Percentiles rank a stretch among this genome's conserved stretches.
phyloP scores from a whole-genome alignment of 2,888 invertebrate genomes.

The Cylloceria caligata region DNA sequence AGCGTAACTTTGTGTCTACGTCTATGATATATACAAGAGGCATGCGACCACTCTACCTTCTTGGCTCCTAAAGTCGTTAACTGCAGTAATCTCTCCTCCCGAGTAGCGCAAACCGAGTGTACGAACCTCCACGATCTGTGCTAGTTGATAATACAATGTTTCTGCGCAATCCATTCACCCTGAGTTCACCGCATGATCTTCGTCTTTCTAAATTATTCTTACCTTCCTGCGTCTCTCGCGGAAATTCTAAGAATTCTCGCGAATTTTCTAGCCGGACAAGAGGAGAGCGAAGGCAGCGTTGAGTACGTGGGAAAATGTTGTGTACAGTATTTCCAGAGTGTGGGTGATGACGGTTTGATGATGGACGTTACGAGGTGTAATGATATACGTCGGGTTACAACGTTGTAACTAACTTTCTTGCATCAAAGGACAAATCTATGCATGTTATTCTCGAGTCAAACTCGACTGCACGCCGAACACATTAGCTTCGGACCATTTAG shows the following conservation, averaged over 20 bases:
- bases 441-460: constrained; percentile 27
- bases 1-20: not conserved
- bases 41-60: constrained; percentile 35
- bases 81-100: constrained; percentile 48
- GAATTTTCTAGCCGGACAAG: not conserved
- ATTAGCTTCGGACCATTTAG: constrained; percentile 58
- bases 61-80: constrained; percentile 58
- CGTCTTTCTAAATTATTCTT: not conserved
- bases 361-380: constrained; percentile 57
- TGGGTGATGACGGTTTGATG: not conserved
- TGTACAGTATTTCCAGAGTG: not conserved
- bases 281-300: not conserved
- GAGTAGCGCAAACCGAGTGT: constrained; percentile 18
- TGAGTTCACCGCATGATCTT: not conserved
- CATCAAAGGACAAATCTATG: constrained; percentile 16
- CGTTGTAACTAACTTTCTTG: constrained; percentile 15
- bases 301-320: constrained; percentile 51
- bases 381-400: constrained; percentile 47
- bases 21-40: not conserved
- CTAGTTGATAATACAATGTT: constrained; percentile 53
- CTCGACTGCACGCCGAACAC: constrained; percentile 18
- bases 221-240: not conserved
- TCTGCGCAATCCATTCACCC: constrained; percentile 25
- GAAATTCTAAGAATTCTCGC: constrained; percentile 1
- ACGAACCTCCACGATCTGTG: constrained; percentile 40